These are phyloP conservation scores for Nasua narica DNA, from an alignment of 2,797 vertebrate genomes.

Conservation along the genomic window DNA sequence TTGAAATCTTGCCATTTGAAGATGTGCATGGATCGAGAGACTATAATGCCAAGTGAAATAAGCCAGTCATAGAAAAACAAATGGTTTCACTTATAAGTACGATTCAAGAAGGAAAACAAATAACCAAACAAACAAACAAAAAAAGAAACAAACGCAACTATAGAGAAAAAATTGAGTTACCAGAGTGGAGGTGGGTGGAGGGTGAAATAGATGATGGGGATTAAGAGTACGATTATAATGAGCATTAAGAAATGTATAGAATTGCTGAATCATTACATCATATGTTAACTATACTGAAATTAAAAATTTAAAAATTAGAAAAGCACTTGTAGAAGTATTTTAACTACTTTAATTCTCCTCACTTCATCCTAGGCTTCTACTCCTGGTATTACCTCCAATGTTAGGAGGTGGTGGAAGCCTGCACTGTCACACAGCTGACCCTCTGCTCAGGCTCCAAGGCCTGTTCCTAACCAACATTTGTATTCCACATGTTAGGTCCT, in stretches of 20 bases:
- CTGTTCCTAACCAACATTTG: no score
- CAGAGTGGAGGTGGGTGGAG: not conserved
- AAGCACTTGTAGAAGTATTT: not conserved
- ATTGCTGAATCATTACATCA: not conserved
- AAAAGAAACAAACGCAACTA: not conserved
- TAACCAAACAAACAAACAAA: not conserved
- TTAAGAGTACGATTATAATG: not conserved
- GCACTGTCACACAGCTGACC: no score
- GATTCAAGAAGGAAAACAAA: not conserved
- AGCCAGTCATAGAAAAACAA: not conserved
- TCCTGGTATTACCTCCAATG: not conserved
- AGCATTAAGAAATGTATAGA: not conserved
- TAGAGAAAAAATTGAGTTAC: not conserved
- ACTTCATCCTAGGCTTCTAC: no score
- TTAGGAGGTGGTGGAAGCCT: not conserved
- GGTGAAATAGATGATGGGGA: not conserved
- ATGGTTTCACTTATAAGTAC: not conserved
- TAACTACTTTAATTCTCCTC: not conserved
- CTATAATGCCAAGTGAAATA: not conserved
- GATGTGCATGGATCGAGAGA: not conserved
- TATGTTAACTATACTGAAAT: not conserved
- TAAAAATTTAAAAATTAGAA: not conserved
- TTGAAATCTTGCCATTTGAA: not conserved
- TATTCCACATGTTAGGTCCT: not conserved
- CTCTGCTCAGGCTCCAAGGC: not conserved